Conservation (phyloP, 23 tunicate species). For the Ciona savignyi region DNA sequence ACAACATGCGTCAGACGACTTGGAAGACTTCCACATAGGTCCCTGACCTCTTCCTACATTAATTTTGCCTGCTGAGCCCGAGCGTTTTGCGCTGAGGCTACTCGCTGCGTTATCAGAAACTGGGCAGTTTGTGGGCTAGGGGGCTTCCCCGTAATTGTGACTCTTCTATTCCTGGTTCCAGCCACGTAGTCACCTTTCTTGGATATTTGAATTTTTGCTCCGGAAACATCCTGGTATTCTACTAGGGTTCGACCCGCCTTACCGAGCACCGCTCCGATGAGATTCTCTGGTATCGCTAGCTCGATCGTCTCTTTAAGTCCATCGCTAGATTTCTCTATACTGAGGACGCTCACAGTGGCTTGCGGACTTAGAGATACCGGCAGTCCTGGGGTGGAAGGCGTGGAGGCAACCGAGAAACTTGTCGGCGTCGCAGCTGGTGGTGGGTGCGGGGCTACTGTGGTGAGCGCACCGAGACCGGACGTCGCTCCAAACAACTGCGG, state of each 20-base stretch:
- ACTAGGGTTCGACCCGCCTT: conserved; percentile 81
- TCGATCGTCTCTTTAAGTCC: conserved; percentile 77
- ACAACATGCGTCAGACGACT: background rate
- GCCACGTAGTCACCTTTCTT: conserved; percentile 87
- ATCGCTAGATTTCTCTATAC: conserved; percentile 66
- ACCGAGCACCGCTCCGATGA: conserved; percentile 85
- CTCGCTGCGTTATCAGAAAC: conserved; percentile 52
- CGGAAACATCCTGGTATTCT: conserved; percentile 83
- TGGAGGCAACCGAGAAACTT: conserved; percentile 29
- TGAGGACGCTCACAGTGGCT: conserved; percentile 31
- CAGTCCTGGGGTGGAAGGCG: conserved; percentile 32
- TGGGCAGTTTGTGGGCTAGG: conserved; percentile 80
- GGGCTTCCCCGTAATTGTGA: conserved; percentile 79
- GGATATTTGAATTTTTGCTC: conserved; percentile 81
- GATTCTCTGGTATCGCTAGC: conserved; percentile 73
- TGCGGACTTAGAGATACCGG: conserved; percentile 9
- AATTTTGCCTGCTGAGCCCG: conserved; percentile 78
- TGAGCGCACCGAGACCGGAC: conserved; percentile 7
- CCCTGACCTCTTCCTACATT: conserved; percentile 20
- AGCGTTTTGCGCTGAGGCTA: conserved; percentile 59
- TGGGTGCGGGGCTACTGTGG: conserved; percentile 19
- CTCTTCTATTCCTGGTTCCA: conserved; percentile 83
- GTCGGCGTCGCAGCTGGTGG: conserved; percentile 35
- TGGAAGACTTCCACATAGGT: background rate
- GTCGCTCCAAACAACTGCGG: conserved; percentile 19